Percentiles rank a stretch among this genome's conserved stretches.
Conservation (phyloP, 2,888 invertebrate species). For the Cephus pulcher region DNA sequence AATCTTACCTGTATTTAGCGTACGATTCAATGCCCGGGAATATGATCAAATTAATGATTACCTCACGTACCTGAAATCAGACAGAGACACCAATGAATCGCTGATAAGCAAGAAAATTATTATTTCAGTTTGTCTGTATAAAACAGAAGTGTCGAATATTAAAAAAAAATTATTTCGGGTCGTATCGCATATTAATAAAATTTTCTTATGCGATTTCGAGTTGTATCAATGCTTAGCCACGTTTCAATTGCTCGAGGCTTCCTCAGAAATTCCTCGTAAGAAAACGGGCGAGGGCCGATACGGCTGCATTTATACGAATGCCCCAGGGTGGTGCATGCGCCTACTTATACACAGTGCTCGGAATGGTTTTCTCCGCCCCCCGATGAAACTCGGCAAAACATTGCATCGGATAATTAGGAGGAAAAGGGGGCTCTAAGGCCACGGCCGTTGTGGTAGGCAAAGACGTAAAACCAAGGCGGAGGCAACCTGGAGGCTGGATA, state of each 20-base stretch:
- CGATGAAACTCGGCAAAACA: slow-evolving; percentile 1
- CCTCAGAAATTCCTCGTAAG: background rate
- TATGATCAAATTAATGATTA: background rate
- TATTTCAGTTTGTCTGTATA: background rate
- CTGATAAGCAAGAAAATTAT: background rate
- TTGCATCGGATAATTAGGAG: slow-evolving; percentile 1
- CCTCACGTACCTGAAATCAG: background rate
- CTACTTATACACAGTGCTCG: slow-evolving; percentile 1
- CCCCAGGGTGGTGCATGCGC: background rate
- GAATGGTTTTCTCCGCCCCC: background rate
- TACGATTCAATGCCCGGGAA: background rate
- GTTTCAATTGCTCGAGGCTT: background rate
- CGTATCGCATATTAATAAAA: no score
- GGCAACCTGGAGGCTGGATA: background rate
- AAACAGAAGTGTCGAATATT: background rate
- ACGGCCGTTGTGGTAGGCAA: background rate
- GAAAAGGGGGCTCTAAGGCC: background rate
- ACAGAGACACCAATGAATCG: background rate
- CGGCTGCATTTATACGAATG: background rate
- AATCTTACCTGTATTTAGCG: background rate
- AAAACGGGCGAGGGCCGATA: background rate
- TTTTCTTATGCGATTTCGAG: background rate
- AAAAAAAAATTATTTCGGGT: background rate
- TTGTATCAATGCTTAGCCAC: background rate
- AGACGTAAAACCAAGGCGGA: background rate